phyloP scores from a whole-genome alignment of 2,888 invertebrate species.

The Noctua janthe region DNA sequence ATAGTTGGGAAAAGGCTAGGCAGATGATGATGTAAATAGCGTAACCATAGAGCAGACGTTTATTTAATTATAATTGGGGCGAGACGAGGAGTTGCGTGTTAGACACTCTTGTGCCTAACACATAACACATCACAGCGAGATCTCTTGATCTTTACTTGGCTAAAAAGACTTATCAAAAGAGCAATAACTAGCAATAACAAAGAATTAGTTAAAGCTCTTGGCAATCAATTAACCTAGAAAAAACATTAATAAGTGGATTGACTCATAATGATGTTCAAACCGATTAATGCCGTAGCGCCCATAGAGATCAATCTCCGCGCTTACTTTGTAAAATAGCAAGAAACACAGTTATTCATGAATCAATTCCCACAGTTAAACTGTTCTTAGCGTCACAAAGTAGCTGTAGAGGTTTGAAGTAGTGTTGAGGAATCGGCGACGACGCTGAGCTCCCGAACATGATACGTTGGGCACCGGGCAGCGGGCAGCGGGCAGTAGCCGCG shows the following conservation, averaged over 20 bases:
- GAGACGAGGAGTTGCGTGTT: not conserved
- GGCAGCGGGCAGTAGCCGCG: not conserved
- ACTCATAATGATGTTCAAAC: conserved; percentile 31
- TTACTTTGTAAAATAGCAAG: conserved; percentile 15
- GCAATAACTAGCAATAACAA: not conserved
- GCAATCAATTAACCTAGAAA: conserved; percentile 31
- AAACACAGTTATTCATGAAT: conserved; percentile 42
- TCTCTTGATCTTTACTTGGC: not conserved
- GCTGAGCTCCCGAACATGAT: not conserved
- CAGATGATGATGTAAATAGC: not conserved
- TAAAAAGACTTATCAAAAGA: not conserved
- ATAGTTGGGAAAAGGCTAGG: no score
- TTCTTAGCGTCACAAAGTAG: not conserved
- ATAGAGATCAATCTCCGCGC: conserved; percentile 24
- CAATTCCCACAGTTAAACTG: conserved; percentile 14
- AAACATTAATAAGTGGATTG: conserved; percentile 23
- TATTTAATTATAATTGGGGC: not conserved
- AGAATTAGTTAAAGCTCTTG: conserved; percentile 5
- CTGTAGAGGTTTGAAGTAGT: conserved; percentile 2
- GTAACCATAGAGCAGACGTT: not conserved
- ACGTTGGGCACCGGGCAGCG: not conserved
- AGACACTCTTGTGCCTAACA: not conserved
- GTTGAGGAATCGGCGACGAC: not conserved
- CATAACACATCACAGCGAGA: not conserved
- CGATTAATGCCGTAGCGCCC: conserved; percentile 15